Percentiles rank a stretch among this genome's conserved stretches.
These are phyloP conservation scores for Intellagama lesueurii DNA, from an alignment of 2,797 vertebrate genomes.

Conservation along the genomic window DNA sequence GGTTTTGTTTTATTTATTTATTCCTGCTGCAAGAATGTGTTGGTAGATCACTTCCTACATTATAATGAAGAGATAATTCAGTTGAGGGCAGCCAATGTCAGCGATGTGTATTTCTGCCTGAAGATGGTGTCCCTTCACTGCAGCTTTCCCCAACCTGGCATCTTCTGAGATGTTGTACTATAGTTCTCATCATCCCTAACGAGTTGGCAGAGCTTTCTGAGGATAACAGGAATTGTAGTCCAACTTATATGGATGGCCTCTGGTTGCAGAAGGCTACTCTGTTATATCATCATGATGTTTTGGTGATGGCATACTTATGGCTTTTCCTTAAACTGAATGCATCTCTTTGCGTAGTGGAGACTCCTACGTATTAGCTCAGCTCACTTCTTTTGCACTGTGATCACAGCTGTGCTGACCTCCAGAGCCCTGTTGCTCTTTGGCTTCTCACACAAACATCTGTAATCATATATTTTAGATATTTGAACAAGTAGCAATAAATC, in stretches of 20 bases:
- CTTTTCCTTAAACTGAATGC: background rate
- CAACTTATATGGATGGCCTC: background rate
- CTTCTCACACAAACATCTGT: background rate
- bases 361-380: background rate
- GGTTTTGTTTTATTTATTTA: background rate
- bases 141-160: background rate
- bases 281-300: background rate
- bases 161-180: background rate
- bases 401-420: background rate
- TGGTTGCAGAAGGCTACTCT: background rate
- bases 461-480: background rate
- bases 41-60: too few species aligned
- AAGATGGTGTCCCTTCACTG: background rate
- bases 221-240: background rate
- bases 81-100: background rate
- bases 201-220: too few species aligned
- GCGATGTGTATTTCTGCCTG: background rate
- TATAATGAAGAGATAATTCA: background rate
- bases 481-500: background rate
- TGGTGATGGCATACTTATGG: background rate
- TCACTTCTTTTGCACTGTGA: background rate
- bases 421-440: background rate
- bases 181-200: too few species aligned
- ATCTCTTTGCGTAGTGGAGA: background rate
- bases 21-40: background rate